phyloP scores from a whole-genome alignment of 2,888 invertebrate species.

The Erynnis tages region DNA sequence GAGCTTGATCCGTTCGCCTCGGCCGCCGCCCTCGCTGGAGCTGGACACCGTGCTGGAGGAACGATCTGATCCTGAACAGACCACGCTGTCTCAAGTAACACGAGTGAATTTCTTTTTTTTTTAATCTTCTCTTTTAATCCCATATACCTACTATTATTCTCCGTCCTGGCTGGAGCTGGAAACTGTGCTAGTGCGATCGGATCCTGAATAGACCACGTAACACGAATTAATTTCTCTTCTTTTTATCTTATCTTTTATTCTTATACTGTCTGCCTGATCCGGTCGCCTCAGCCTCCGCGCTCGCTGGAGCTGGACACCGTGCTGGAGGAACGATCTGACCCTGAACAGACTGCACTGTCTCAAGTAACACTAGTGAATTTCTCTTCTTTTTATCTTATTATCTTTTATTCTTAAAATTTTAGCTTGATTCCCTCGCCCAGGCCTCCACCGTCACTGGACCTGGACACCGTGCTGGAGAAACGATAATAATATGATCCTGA shows the following conservation, averaged over 20 bases:
- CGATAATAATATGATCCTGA: constrained; percentile 91
- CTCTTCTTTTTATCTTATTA: not conserved
- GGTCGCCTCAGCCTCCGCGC: too few species aligned
- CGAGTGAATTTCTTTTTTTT: constrained; percentile 1
- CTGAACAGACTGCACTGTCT: constrained; percentile 83
- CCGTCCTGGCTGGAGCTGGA: not conserved
- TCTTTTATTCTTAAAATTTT: constrained; percentile 1
- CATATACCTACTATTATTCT: not conserved
- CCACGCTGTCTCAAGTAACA: constrained; percentile 72
- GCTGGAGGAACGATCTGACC: constrained; percentile 90
- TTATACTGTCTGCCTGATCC: too few species aligned
- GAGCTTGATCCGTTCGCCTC: constrained; percentile 81
- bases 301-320: constrained; percentile 91
- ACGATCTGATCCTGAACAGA: constrained; percentile 89
- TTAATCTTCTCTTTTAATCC: not conserved
- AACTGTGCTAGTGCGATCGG: too few species aligned
- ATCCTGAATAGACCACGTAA: too few species aligned
- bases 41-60: constrained; percentile 93
- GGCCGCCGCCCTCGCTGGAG: constrained; percentile 89
- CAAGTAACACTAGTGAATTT: constrained; percentile 51
- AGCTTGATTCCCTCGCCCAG: constrained; percentile 73
- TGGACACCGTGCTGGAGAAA: constrained; percentile 92
- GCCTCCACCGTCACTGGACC: constrained; percentile 88
- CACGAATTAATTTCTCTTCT: too few species aligned
- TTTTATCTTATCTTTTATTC: too few species aligned